These are phyloP conservation scores for Dreissena polymorpha DNA, from an alignment of 1,140 invertebrate species.

Conservation along the genomic window DNA sequence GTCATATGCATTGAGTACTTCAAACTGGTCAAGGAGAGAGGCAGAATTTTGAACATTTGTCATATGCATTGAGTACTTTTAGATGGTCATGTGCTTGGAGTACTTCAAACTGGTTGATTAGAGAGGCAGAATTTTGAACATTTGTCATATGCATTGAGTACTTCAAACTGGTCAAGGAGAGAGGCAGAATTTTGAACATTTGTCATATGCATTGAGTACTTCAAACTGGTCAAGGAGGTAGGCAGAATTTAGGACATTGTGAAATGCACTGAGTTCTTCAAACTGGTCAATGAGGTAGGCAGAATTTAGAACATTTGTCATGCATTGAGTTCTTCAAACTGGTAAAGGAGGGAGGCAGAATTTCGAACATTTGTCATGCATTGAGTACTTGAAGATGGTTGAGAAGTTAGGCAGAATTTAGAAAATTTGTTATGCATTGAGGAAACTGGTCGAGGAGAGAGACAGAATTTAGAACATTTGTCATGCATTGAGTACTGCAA, in stretches of 20 bases:
- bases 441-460: conserved; percentile 85
- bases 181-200: conserved; percentile 75
- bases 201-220: conserved; percentile 82
- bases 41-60: no score
- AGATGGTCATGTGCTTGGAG: no score
- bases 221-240: conserved; percentile 83
- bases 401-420: conserved; percentile 7
- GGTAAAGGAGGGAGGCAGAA: conserved; percentile 82
- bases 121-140: no score
- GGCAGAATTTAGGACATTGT: no score
- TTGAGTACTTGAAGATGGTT: no score
- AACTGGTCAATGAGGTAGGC: no score
- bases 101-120: no score
- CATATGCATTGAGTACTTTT: neutral
- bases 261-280: neutral
- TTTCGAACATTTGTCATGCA: neutral
- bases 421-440: no score
- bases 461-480: no score
- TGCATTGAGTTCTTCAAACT: no score
- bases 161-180: conserved; percentile 83
- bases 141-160: conserved; percentile 83
- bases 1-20: no score
- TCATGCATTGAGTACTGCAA: neutral
- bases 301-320: no score
- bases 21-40: conserved; percentile 84